A percentile compares a stretch with the other conserved stretches of the same genome.
Evolutionary conservation across 2,888 invertebrate genomes (phyloP).

Genomic region (Agrotis puta): DNA sequence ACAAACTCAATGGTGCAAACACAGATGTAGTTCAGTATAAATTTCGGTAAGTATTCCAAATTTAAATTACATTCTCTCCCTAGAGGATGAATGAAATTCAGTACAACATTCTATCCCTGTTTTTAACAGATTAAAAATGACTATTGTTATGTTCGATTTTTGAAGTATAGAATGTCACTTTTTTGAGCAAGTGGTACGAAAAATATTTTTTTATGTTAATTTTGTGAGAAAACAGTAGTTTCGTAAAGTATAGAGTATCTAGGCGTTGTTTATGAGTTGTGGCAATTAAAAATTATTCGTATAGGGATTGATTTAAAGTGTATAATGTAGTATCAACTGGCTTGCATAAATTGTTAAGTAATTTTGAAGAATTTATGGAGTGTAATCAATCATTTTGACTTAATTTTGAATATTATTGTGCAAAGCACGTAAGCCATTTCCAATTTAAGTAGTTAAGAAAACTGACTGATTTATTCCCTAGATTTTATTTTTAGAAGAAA

Average conservation of each 20-base stretch:
- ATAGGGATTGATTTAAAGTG: conserved; percentile 19
- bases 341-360: neutral
- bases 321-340: neutral
- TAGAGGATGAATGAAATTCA: no score
- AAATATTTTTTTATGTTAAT: conserved; percentile 58
- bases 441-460: neutral
- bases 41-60: no score
- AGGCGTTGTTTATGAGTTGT: conserved; percentile 7
- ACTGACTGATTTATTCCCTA: no score
- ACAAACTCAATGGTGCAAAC: no score
- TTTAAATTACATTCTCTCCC: no score
- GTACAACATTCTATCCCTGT: no score
- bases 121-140: no score
- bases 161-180: no score
- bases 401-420: neutral
- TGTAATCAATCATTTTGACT: neutral
- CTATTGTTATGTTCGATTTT: no score
- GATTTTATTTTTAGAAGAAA: no score
- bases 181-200: no score
- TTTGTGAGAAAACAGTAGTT: conserved; percentile 34
- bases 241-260: neutral
- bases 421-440: neutral
- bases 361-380: conserved; percentile 1
- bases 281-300: conserved; percentile 24
- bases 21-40: no score